Percentiles rank a stretch among this genome's conserved stretches.
Evolutionary conservation across 2,113 vertebrate genomes (phyloP).

Genomic region (Melanocharis versteri): DNA sequence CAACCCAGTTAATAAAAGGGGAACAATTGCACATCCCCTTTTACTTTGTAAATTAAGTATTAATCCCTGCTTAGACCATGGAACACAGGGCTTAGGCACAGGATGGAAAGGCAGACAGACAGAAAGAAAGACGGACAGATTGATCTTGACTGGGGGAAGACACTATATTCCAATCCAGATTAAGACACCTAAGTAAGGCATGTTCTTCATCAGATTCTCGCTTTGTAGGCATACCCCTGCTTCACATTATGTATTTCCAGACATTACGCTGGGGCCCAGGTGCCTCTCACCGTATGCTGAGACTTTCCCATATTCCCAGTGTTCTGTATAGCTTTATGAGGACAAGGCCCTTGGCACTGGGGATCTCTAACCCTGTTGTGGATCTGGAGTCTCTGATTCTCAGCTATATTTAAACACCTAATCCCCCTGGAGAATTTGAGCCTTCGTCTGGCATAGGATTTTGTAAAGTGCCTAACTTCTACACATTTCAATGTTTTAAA

Average conservation of each 20-base stretch:
- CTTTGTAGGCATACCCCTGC: background rate
- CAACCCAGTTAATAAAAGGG: background rate
- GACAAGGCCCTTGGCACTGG: background rate
- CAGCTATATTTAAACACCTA: background rate
- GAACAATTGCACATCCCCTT: background rate
- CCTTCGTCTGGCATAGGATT: background rate
- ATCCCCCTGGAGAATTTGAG: background rate
- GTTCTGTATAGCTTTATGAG: background rate
- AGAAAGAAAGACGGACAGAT: background rate
- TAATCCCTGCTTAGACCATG: background rate
- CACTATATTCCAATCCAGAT: background rate
- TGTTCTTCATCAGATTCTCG: background rate
- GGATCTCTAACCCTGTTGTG: background rate
- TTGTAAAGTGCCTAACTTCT: background rate
- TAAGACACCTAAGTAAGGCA: background rate
- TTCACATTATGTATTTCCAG: background rate
- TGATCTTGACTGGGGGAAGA: background rate
- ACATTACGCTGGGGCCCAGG: background rate
- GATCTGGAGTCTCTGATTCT: background rate
- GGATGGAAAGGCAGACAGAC: background rate
- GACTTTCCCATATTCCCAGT: background rate
- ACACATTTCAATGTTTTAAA: background rate
- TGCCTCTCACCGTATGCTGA: background rate
- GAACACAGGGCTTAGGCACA: background rate
- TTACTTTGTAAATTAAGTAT: background rate